Evolutionary conservation across 2,797 vertebrate genomes (phyloP).

Genomic region (Lutjanus campechanus): DNA sequence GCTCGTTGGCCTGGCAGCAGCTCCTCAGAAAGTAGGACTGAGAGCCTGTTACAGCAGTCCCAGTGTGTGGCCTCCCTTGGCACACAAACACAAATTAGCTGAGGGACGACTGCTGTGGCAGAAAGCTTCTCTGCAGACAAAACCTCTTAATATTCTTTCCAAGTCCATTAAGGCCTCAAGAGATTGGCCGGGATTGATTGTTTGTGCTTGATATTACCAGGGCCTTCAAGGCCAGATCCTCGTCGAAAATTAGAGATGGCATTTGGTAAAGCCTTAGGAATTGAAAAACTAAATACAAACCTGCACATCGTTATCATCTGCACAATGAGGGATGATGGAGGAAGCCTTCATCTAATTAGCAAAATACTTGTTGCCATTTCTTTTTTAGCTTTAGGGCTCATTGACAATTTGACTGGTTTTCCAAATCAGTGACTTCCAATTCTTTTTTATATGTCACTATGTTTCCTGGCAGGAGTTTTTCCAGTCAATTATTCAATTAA

Average conservation of each 20-base stretch:
- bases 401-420: conserved; percentile 63
- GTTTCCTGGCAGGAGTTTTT: conserved; percentile 58
- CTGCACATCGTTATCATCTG: conserved; percentile 60
- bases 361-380: conserved; percentile 67
- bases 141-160: conserved; percentile 88
- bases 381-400: conserved; percentile 62
- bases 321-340: conserved; percentile 63
- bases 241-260: conserved; percentile 81
- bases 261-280: conserved; percentile 77
- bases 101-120: conserved; percentile 82
- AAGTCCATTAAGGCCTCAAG: conserved; percentile 85
- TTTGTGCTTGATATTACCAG: conserved; percentile 87
- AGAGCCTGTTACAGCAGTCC: conserved; percentile 81
- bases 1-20: conserved; percentile 74
- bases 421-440: conserved; percentile 50
- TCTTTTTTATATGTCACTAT: conserved; percentile 39
- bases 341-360: conserved; percentile 74
- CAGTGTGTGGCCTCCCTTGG: conserved; percentile 85
- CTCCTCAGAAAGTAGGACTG: conserved; percentile 78
- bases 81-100: conserved; percentile 85
- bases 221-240: conserved; percentile 80
- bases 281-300: conserved; percentile 82
- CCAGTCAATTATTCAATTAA: conserved; percentile 73
- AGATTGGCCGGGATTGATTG: conserved; percentile 87
- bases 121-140: conserved; percentile 82